Conservation (phyloP, 2,888 invertebrate genomes). For the Megamerina dolium region DNA sequence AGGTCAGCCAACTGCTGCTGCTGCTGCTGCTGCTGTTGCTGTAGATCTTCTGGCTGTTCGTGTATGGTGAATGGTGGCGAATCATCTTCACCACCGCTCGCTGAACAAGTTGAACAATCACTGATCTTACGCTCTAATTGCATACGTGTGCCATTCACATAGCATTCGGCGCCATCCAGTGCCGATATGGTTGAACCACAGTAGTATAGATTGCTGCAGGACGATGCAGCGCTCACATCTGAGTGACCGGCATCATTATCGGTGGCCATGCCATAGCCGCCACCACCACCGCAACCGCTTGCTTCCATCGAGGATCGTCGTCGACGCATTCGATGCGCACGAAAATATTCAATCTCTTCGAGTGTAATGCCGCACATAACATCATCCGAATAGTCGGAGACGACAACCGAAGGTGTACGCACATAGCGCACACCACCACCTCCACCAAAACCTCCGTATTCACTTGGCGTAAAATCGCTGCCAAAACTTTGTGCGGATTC, state of each 20-base stretch:
- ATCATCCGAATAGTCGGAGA: constrained; percentile 81
- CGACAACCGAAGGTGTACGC: constrained; percentile 79
- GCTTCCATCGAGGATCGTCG: constrained; percentile 44
- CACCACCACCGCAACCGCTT: constrained; percentile 22
- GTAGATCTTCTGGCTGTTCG: constrained; percentile 26
- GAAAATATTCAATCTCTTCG: constrained; percentile 57
- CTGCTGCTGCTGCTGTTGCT: constrained; percentile 9
- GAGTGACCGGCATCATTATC: constrained; percentile 42
- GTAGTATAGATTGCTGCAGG: constrained; percentile 56
- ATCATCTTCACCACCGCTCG: constrained; percentile 61
- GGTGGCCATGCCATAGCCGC: constrained; percentile 31
- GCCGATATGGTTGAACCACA: constrained; percentile 55
- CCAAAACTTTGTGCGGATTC: constrained; percentile 49
- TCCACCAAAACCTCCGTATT: constrained; percentile 41
- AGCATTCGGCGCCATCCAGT: constrained; percentile 52
- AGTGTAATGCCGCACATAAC: constrained; percentile 54
- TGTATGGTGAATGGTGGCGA: constrained; percentile 25
- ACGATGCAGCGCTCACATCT: constrained; percentile 56
- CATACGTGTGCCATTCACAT: constrained; percentile 52
- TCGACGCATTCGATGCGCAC: constrained; percentile 48
- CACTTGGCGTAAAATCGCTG: constrained; percentile 49
- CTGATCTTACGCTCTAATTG: constrained; percentile 61
- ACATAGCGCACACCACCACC: constrained; percentile 56
- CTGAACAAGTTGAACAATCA: constrained; percentile 69
- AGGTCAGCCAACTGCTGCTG: constrained; percentile 22